These are phyloP conservation scores for Vidua chalybeata DNA, from an alignment of 2,113 vertebrate genomes.

Conservation along the genomic window DNA sequence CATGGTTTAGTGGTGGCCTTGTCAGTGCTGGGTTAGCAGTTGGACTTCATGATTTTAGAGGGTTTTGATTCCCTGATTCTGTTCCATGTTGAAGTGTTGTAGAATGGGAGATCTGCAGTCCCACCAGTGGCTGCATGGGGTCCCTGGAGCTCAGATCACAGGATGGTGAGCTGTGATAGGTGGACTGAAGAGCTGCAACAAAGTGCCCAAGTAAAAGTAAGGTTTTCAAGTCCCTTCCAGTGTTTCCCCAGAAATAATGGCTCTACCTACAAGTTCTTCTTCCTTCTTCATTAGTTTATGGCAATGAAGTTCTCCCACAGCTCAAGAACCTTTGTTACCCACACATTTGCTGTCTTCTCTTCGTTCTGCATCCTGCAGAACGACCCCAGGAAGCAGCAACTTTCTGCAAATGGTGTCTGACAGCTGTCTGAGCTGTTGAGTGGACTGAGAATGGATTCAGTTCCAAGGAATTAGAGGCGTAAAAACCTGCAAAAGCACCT, in stretches of 20 bases:
- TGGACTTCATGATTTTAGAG: neutral
- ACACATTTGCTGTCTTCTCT: neutral
- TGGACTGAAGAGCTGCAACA: neutral
- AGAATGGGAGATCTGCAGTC: neutral
- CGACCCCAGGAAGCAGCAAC: neutral
- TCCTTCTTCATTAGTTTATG: neutral
- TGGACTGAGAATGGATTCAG: neutral
- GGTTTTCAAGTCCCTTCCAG: neutral
- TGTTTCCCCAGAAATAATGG: neutral
- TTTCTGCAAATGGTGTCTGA: neutral
- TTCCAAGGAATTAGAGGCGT: neutral
- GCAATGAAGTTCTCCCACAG: too few species aligned
- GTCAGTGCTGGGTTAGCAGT: neutral
- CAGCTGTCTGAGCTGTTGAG: neutral
- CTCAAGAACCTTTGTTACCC: neutral
- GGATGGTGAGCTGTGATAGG: neutral
- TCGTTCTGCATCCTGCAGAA: neutral
- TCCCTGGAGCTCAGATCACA: neutral
- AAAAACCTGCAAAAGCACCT: neutral
- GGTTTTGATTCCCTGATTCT: neutral
- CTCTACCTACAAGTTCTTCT: neutral
- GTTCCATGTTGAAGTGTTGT: neutral
- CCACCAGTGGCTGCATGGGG: neutral
- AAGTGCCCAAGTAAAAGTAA: neutral
- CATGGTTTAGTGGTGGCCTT: neutral